phyloP scores from a whole-genome alignment of 1,140 invertebrate species.

The Aricia agestis region DNA sequence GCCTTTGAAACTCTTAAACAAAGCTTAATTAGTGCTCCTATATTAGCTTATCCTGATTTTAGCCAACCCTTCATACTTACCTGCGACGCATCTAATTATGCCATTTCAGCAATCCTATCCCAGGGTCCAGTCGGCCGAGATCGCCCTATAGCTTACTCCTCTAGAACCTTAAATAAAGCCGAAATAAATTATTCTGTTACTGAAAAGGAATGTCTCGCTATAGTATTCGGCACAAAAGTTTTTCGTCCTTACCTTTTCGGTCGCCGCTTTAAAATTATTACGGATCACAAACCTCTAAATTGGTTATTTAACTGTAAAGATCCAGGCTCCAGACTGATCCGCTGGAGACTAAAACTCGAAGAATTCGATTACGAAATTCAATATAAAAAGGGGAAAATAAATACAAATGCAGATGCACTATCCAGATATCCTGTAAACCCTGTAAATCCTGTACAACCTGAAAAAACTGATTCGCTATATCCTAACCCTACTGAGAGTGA shows the following conservation, averaged over 20 bases:
- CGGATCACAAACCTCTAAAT: constrained; percentile 9
- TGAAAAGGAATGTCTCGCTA: constrained; percentile 20
- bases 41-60: constrained; percentile 16
- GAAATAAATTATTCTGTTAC: constrained; percentile 14
- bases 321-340: not conserved
- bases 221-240: constrained; percentile 16
- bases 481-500: constrained; percentile 7
- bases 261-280: constrained; percentile 14
- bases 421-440: not conserved
- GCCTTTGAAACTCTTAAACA: not conserved
- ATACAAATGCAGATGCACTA: constrained; percentile 2
- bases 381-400: constrained; percentile 16
- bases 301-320: constrained; percentile 17
- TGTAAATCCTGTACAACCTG: constrained; percentile 2
- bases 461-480: not conserved
- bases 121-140: constrained; percentile 15
- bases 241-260: constrained; percentile 19
- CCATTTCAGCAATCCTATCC: constrained; percentile 22
- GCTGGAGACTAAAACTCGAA: constrained; percentile 14
- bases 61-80: constrained; percentile 8
- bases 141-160: constrained; percentile 19
- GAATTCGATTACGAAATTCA: constrained; percentile 16
- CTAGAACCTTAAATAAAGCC: constrained; percentile 15
- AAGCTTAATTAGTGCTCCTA: constrained; percentile 12
- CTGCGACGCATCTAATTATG: constrained; percentile 17